These are phyloP conservation scores for Gadopsis marmoratus DNA, from an alignment of 2,797 vertebrate genomes.

Conservation along the genomic window DNA sequence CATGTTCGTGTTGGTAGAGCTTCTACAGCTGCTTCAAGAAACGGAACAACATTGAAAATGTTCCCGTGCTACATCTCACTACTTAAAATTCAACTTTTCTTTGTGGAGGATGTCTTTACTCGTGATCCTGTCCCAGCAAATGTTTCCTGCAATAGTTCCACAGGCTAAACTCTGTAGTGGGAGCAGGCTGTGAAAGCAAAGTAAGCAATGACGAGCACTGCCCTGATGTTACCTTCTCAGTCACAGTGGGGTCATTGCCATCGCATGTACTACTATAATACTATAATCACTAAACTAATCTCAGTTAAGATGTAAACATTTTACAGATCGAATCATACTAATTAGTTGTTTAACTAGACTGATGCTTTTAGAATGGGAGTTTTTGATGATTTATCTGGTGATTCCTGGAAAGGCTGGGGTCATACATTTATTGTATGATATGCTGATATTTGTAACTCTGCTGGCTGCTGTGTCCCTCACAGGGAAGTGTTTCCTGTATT, in stretches of 20 bases:
- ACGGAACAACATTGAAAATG: neutral
- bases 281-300: conserved; percentile 12
- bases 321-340: neutral
- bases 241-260: conserved; percentile 57
- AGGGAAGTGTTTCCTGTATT: conserved; percentile 98
- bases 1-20: neutral
- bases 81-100: too few species aligned
- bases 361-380: neutral
- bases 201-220: conserved; percentile 35
- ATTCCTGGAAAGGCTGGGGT: neutral
- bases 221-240: conserved; percentile 35
- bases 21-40: neutral
- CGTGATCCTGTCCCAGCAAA: neutral
- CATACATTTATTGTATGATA: neutral
- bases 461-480: conserved; percentile 28
- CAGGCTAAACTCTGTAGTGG: neutral
- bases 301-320: neutral
- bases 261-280: conserved; percentile 40
- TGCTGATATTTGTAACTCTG: neutral
- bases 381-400: neutral
- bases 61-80: neutral
- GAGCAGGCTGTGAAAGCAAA: neutral
- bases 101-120: neutral
- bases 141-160: neutral
- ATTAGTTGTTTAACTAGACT: neutral